Evolutionary conservation across 2,113 vertebrate species (phyloP).

Genomic region (Uropsilus gracilis): DNA sequence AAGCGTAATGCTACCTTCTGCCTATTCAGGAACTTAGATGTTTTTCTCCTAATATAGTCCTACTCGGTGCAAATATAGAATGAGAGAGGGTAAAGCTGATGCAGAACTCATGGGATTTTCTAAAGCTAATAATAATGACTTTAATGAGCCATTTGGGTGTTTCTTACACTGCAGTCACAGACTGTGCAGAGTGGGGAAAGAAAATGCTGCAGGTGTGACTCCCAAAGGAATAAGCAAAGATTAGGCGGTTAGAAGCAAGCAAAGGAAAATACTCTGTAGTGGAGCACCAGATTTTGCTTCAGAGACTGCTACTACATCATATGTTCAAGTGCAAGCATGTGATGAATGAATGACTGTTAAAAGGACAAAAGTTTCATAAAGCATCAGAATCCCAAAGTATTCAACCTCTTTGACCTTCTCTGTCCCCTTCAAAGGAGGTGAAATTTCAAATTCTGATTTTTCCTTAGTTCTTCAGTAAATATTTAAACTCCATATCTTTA

Average conservation of each 20-base stretch:
- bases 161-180: background rate
- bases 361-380: background rate
- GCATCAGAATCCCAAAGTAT: background rate
- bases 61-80: slow-evolving; percentile 38
- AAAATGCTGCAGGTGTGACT: background rate
- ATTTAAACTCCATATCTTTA: background rate
- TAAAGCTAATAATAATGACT: background rate
- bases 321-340: background rate
- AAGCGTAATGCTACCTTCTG: background rate
- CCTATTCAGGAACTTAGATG: background rate
- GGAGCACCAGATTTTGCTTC: background rate
- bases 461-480: background rate
- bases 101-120: background rate
- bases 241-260: background rate
- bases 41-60: background rate
- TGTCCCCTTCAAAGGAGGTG: background rate
- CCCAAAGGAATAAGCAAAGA: background rate
- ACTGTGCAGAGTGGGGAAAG: background rate
- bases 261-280: background rate
- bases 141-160: background rate
- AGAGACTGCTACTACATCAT: background rate
- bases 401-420: background rate
- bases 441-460: background rate
- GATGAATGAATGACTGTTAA: background rate
- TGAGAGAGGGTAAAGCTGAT: background rate